Percentiles rank a stretch among this genome's conserved stretches.
phyloP scores from a whole-genome alignment of 2,113 vertebrate genomes.

The Eptatretus burgeri region DNA sequence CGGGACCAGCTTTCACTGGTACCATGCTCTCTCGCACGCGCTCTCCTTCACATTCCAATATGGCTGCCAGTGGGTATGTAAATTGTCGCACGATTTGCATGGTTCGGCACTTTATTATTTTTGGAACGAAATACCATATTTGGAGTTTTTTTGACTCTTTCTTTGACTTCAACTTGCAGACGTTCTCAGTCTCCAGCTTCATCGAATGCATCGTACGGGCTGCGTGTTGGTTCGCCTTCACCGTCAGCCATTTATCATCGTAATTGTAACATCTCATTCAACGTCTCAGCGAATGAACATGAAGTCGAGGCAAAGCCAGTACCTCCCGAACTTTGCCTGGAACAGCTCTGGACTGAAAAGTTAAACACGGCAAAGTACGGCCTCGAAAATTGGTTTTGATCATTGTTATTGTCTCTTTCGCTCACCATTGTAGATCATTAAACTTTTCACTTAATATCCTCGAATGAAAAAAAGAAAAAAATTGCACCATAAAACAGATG shows the following conservation, averaged over 20 bases:
- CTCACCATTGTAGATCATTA: background rate
- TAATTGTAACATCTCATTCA: constrained; percentile 26
- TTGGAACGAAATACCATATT: too few species aligned
- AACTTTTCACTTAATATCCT: background rate
- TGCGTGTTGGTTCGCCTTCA: too few species aligned
- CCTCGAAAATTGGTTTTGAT: background rate
- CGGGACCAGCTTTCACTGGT: constrained; percentile 34
- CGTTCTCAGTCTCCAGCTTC: constrained; percentile 78
- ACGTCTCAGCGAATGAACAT: constrained; percentile 31
- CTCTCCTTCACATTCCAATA: constrained; percentile 58
- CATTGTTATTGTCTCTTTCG: background rate
- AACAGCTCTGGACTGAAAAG: constrained; percentile 67
- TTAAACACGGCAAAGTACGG: constrained; percentile 26
- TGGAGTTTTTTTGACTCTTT: too few species aligned
- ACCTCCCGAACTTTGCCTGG: constrained; percentile 62
- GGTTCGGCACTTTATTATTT: too few species aligned
- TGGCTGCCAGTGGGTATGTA: constrained; percentile 57
- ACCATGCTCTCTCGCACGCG: constrained; percentile 44
- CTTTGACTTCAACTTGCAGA: constrained; percentile 16
- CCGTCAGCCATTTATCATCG: too few species aligned
- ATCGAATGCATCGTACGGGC: constrained; percentile 41
- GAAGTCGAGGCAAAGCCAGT: constrained; percentile 52
- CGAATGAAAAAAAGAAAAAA: too few species aligned
- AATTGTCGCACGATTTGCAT: background rate
- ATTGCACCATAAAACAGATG: background rate